A percentile compares a stretch with the other conserved stretches of the same genome.
These are phyloP conservation scores for Halcyon badia DNA, from an alignment of 2,797 vertebrate species.

Conservation along the genomic window DNA sequence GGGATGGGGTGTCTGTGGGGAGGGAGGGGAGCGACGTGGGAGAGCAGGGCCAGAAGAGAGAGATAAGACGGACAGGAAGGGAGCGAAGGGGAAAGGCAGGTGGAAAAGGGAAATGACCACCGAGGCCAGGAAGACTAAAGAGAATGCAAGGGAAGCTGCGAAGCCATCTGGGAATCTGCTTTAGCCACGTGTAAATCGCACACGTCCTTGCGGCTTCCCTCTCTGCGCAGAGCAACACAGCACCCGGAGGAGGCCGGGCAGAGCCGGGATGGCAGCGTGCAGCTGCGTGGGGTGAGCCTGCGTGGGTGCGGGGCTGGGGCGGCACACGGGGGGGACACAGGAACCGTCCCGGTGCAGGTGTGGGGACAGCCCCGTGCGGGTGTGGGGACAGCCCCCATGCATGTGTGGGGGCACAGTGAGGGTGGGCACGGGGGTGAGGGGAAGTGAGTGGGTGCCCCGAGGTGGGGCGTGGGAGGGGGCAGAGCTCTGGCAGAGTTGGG, in stretches of 20 bases:
- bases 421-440: accelerated
- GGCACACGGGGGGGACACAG: accelerated
- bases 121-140: slow-evolving; percentile 50
- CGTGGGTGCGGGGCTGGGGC: accelerated
- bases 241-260: background rate
- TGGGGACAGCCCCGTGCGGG: background rate
- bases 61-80: slow-evolving; percentile 57
- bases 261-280: background rate
- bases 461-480: background rate
- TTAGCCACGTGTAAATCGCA: background rate
- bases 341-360: background rate
- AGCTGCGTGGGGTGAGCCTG: slow-evolving; percentile 18
- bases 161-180: slow-evolving; percentile 73
- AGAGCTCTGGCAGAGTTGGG: background rate
- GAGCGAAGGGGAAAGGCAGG: slow-evolving; percentile 49
- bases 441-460: background rate
- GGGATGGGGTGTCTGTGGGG: accelerated
- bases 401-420: background rate
- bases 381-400: background rate
- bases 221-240: background rate
- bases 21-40: background rate
- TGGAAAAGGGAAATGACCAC: slow-evolving; percentile 62
- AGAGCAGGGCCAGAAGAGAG: background rate
- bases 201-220: background rate
- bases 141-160: slow-evolving; percentile 65